Evolutionary conservation across 2,888 invertebrate genomes (phyloP).

Genomic region (Drosophila eohydei): DNA sequence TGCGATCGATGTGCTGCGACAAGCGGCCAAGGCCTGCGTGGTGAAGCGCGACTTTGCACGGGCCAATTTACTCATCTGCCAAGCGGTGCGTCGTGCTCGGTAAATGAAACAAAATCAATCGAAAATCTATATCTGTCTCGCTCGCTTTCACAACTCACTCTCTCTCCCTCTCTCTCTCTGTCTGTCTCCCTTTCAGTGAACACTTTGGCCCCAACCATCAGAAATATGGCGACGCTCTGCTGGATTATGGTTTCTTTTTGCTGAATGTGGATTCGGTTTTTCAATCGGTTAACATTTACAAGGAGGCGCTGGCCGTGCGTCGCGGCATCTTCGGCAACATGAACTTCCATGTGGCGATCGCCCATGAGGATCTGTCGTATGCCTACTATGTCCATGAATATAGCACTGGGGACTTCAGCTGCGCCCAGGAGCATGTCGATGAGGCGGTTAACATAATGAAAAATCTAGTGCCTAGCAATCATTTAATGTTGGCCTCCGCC

Average conservation of each 20-base stretch:
- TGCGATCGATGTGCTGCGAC: constrained; percentile 92
- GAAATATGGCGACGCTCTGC: constrained; percentile 92
- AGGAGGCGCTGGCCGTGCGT: constrained; percentile 91
- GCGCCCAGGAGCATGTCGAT: constrained; percentile 93
- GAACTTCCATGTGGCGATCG: constrained; percentile 94
- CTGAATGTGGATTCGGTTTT: constrained; percentile 94
- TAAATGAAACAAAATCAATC: constrained; percentile 51
- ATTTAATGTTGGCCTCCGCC: constrained; percentile 94
- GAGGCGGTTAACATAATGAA: constrained; percentile 93
- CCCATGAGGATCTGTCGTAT: constrained; percentile 96
- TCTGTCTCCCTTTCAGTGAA: constrained; percentile 67
- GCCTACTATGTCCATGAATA: constrained; percentile 97
- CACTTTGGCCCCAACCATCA: constrained; percentile 89
- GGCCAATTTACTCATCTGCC: constrained; percentile 92
- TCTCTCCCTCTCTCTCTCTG: not conserved
- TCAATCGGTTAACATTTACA: constrained; percentile 94
- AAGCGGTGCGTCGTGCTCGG: constrained; percentile 88
- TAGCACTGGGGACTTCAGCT: constrained; percentile 93
- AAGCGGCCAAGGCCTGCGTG: constrained; percentile 95
- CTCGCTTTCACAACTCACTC: not conserved
- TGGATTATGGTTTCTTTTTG: constrained; percentile 96
- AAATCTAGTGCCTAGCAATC: constrained; percentile 91
- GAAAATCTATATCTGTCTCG: not conserved
- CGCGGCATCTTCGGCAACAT: constrained; percentile 92
- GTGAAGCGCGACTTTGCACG: constrained; percentile 93